Evolutionary conservation across 2,797 vertebrate genomes (phyloP).

Genomic region (Balearica regulorum): DNA sequence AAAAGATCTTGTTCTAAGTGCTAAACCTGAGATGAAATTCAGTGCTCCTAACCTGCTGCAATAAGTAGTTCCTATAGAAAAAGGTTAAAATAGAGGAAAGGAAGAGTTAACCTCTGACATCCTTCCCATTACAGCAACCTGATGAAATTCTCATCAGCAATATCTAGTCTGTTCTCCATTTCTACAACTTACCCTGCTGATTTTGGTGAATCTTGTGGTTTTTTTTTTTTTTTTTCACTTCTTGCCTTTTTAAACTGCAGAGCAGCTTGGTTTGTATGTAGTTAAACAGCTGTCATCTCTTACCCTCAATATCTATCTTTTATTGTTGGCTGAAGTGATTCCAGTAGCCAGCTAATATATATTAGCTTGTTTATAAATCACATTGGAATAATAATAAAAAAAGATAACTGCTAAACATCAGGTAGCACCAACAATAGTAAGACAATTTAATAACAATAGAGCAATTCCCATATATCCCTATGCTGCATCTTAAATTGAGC

Average conservation of each 20-base stretch:
- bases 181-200: background rate
- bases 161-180: background rate
- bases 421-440: background rate
- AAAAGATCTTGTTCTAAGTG: background rate
- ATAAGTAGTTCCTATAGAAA: background rate
- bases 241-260: background rate
- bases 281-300: background rate
- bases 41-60: background rate
- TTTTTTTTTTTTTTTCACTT: background rate
- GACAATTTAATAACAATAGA: background rate
- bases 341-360: background rate
- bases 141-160: background rate
- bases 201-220: background rate
- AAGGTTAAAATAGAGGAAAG: background rate
- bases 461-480: background rate
- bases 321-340: background rate
- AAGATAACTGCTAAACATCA: background rate
- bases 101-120: background rate
- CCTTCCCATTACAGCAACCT: background rate
- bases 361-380: background rate
- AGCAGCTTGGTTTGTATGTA: background rate
- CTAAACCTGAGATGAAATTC: background rate
- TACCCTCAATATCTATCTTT: background rate
- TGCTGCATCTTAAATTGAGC: background rate
- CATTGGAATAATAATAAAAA: background rate